These are phyloP conservation scores for Blastobasis adustella DNA, from an alignment of 2,888 invertebrate species.

Conservation along the genomic window DNA sequence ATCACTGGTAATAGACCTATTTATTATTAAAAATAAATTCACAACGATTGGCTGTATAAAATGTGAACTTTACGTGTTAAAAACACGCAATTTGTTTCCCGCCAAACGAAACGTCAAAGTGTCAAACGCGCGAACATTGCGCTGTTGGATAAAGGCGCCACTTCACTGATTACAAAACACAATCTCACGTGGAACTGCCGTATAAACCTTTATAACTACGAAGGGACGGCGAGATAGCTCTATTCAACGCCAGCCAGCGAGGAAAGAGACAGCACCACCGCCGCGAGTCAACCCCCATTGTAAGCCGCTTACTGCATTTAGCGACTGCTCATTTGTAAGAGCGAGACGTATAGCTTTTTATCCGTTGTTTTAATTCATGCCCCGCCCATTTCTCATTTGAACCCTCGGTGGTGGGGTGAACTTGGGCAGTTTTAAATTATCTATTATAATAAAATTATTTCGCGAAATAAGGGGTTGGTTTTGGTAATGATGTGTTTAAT, in stretches of 20 bases:
- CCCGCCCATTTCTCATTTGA: conserved; percentile 64
- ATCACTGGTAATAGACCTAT: conserved; percentile 46
- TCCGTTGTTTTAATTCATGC: conserved; percentile 47
- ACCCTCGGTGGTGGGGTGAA: conserved; percentile 60
- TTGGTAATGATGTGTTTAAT: conserved; percentile 69
- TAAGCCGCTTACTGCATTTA: conserved; percentile 65
- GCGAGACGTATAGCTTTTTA: conserved; percentile 53
- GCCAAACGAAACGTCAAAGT: conserved; percentile 70
- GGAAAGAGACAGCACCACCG: conserved; percentile 44
- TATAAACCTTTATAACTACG: conserved; percentile 61
- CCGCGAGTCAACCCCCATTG: conserved; percentile 59
- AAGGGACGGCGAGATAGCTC: conserved; percentile 55
- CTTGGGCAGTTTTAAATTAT: conserved; percentile 73
- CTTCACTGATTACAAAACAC: conserved; percentile 72
- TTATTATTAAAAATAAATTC: conserved; percentile 34
- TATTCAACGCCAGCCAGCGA: conserved; percentile 31
- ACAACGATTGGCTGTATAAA: conserved; percentile 33
- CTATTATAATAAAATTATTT: conserved; percentile 75
- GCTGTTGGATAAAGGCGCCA: conserved; percentile 64
- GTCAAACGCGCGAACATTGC: conserved; percentile 64
- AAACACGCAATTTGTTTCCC: conserved; percentile 49
- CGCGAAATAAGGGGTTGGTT: conserved; percentile 71
- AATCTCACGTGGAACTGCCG: conserved; percentile 67
- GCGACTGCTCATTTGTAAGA: conserved; percentile 67
- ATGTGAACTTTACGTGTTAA: conserved; percentile 25